Evolutionary conservation across 1,140 invertebrate genomes (phyloP).

Genomic region (Drosophila busckii): DNA sequence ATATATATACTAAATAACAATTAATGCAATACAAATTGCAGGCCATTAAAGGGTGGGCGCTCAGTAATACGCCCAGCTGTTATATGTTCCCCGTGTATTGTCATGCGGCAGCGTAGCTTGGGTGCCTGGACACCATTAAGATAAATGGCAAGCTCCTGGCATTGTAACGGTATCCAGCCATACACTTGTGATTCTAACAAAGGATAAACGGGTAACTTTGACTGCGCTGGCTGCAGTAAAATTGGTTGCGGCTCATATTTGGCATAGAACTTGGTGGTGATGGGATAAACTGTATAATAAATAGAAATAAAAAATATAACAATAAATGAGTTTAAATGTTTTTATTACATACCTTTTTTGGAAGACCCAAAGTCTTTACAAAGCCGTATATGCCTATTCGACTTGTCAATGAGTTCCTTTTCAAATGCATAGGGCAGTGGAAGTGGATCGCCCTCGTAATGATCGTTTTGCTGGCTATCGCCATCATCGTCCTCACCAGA

Average conservation of each 20-base stretch:
- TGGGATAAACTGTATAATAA: conserved; percentile 42
- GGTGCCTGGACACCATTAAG: conserved; percentile 66
- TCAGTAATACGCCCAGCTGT: conserved; percentile 60
- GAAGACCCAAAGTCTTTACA: conserved; percentile 45
- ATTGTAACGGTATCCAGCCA: conserved; percentile 58
- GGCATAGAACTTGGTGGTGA: conserved; percentile 65
- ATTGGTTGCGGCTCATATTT: conserved; percentile 37
- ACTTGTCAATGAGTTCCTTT: conserved; percentile 63
- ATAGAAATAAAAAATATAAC: background rate
- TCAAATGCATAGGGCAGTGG: conserved; percentile 68
- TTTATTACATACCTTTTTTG: conserved; percentile 31
- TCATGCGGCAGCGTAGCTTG: conserved; percentile 64
- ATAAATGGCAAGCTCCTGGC: conserved; percentile 18
- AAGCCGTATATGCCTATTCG: conserved; percentile 57
- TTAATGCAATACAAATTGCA: conserved; percentile 61
- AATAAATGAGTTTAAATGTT: background rate
- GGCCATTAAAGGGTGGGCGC: conserved; percentile 60
- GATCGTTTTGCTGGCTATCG: conserved; percentile 35
- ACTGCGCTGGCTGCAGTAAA: conserved; percentile 19
- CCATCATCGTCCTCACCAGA: conserved; percentile 28
- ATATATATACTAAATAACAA: background rate
- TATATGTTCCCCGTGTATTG: conserved; percentile 58
- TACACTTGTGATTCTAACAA: conserved; percentile 58
- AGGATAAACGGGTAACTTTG: conserved; percentile 23
- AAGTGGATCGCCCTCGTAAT: conserved; percentile 50